Evolutionary conservation across 2,797 vertebrate species (phyloP).

Genomic region (Clamator glandarius): DNA sequence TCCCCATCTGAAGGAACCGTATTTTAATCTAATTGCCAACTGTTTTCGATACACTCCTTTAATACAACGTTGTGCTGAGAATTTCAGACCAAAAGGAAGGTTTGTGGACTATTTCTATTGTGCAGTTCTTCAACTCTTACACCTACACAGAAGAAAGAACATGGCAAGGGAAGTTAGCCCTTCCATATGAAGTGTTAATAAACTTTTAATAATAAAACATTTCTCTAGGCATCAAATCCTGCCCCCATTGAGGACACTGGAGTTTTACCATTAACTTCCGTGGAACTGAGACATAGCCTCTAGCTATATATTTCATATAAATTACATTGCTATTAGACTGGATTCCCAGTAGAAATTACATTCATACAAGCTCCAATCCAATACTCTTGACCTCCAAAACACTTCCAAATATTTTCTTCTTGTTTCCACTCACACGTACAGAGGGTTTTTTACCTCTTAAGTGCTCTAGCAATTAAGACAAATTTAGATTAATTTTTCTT

Average conservation of each 20-base stretch:
- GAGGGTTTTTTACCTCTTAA: not conserved
- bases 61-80: slow-evolving; percentile 1
- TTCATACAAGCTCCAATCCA: not conserved
- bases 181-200: slow-evolving; percentile 6
- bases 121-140: not conserved
- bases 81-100: not conserved
- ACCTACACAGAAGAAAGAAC: not conserved
- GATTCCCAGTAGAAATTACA: slow-evolving; percentile 19
- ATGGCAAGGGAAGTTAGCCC: not conserved
- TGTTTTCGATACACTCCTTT: slow-evolving; percentile 57
- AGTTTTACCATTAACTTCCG: slow-evolving; percentile 7
- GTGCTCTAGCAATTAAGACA: not conserved
- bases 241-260: not conserved
- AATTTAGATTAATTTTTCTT: not conserved
- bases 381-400: not conserved
- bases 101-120: not conserved
- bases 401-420: not conserved
- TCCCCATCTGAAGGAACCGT: slow-evolving; percentile 3
- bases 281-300: not conserved
- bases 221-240: slow-evolving; percentile 8
- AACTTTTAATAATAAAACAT: not conserved
- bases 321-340: slow-evolving; percentile 30
- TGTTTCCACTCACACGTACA: not conserved
- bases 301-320: not conserved
- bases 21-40: slow-evolving; percentile 69